phyloP scores from a whole-genome alignment of 2,113 vertebrate genomes.

The Labeo rohita region DNA sequence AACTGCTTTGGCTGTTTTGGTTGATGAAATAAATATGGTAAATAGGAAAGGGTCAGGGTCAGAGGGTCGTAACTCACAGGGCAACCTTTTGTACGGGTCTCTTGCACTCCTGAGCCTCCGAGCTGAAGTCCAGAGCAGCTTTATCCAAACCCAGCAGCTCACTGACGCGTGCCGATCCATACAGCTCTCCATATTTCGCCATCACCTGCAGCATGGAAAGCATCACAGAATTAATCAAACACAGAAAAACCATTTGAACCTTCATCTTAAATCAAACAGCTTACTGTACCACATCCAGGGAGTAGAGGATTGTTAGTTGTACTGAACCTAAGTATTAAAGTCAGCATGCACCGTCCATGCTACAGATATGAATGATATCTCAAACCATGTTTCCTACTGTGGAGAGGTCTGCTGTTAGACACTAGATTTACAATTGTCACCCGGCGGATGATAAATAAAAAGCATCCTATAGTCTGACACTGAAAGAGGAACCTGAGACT shows the following conservation, averaged over 20 bases:
- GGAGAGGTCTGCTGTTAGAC: background rate
- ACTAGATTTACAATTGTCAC: background rate
- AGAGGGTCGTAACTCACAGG: conserved; percentile 64
- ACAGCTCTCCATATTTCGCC: conserved; percentile 94
- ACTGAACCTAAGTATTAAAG: background rate
- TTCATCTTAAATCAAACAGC: background rate
- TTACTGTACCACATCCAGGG: background rate
- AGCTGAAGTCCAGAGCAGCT: conserved; percentile 89
- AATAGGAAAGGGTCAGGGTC: background rate
- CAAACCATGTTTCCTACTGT: background rate
- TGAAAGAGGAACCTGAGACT: background rate
- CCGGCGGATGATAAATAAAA: background rate
- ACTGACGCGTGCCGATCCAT: conserved; percentile 88
- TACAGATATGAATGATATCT: background rate
- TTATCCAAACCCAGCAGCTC: conserved; percentile 93
- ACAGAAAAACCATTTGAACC: background rate
- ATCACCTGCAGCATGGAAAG: conserved; percentile 80
- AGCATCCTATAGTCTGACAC: background rate
- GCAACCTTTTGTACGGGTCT: conserved; percentile 81
- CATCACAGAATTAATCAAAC: conserved; percentile 27
- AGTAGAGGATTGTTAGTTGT: background rate
- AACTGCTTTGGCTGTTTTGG: background rate
- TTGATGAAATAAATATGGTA: background rate
- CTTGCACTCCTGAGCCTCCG: conserved; percentile 81
- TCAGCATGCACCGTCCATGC: background rate